Evolutionary conservation across 2,113 vertebrate species (phyloP), one percentile per base, ranked within the genome.

Genomic region (Rafetus swinhoei): DNA sequence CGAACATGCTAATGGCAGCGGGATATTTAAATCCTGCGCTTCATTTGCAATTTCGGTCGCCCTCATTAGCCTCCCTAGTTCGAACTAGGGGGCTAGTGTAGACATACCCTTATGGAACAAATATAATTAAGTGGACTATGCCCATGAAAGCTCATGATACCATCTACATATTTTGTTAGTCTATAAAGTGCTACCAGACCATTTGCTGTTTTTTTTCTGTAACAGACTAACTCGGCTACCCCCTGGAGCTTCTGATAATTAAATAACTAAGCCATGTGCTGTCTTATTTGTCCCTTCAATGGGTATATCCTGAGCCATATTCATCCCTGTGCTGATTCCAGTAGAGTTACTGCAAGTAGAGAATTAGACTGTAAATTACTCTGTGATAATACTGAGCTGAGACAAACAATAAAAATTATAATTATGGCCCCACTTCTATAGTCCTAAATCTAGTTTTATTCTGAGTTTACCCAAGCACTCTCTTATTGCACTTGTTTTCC

Each of bases 391-490:
- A 22, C 0, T 13, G 16, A 39, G 55, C 2, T 1, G 1, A 21
- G 12, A 85, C 90, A 82, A 50, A 57, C 72, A 53, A 39, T 35
- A 50, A 45, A 45, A 21, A 24, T 45, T 6, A 45, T 77, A 86
- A 81, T 35, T 11, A 14, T 0, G 0, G 50, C 4, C 11, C 11
- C 15, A 35, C 21, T 59, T 35, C 55, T 45, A 15, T 57, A n/a
- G 35, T 59, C 24, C 8, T 39, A 81, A 56, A 65, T 87, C 86
- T 87, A 50, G 81, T 81, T 94, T 85, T 74, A 0, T 0, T 24
- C n/a, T 35, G 65, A 25, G 82, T 95, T 91, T 93, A 92, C 56
- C 89, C 83, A 92, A 92, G 79, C 92, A 84, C 86, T 89, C 65
- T 35, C 32, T n/a, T 35, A 72, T 35, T 72, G 8, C 65, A 21